These are phyloP conservation scores for Cuniculus paca DNA, from an alignment of 2,797 vertebrate species.

Conservation along the genomic window DNA sequence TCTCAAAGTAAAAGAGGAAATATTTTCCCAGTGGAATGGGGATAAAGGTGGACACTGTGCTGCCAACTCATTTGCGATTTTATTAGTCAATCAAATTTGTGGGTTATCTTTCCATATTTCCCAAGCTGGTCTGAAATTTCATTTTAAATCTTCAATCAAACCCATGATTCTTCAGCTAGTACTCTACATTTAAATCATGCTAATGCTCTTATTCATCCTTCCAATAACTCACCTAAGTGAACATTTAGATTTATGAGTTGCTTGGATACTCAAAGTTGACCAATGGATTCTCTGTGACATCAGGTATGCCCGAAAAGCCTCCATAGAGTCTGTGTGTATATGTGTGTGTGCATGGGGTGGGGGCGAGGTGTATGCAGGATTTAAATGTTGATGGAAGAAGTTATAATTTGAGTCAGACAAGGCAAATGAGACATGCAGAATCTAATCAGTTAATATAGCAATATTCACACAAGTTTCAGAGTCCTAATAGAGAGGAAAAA, in stretches of 20 bases:
- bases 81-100: not conserved
- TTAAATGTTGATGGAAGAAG: not conserved
- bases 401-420: not conserved
- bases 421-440: not conserved
- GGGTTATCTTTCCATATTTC: not conserved
- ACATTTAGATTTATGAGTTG: not conserved
- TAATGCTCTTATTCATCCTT: not conserved
- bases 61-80: not conserved
- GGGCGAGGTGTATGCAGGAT: too few species aligned
- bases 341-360: not conserved
- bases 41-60: not conserved
- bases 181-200: not conserved
- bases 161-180: not conserved
- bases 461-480: not conserved
- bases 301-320: not conserved
- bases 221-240: not conserved
- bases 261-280: not conserved
- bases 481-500: slow-evolving; percentile 30
- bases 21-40: not conserved
- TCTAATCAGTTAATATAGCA: slow-evolving; percentile 18
- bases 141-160: slow-evolving; percentile 4
- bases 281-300: not conserved
- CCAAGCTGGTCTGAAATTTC: slow-evolving; percentile 4
- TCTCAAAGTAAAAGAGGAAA: slow-evolving; percentile 32
- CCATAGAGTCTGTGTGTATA: not conserved